Conservation (phyloP, 1,140 invertebrate genomes). For the Brachionus koreanus region DNA sequence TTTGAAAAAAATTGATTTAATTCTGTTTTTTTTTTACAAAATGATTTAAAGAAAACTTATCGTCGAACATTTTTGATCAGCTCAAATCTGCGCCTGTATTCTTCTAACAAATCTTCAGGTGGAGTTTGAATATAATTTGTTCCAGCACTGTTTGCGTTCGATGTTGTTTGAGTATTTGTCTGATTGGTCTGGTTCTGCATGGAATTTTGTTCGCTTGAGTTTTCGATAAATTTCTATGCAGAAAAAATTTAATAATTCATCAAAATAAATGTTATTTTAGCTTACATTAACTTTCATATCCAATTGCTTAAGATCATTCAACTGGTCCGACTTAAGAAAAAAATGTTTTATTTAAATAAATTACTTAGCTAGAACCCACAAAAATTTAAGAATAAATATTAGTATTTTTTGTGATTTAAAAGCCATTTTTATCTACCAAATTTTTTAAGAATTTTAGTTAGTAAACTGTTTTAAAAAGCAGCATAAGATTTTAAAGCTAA, state of each 20-base stretch:
- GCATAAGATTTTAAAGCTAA: not conserved
- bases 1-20: not conserved
- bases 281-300: slow-evolving; percentile 35
- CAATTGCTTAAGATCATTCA: slow-evolving; percentile 31
- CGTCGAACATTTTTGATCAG: slow-evolving; percentile 34
- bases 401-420: not conserved
- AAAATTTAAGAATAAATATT: not conserved
- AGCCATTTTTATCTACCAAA: not conserved
- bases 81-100: slow-evolving; percentile 25
- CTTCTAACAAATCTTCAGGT: slow-evolving; percentile 36
- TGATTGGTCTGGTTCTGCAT: not conserved
- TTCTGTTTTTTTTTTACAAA: not conserved
- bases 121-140: slow-evolving; percentile 2
- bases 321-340: slow-evolving; percentile 40
- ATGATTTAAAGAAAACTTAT: not conserved
- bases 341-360: not conserved
- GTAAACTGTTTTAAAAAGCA: not conserved
- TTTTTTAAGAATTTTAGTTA: not conserved
- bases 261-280: not conserved
- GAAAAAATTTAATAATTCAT: not conserved
- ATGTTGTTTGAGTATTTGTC: not conserved
- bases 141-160: not conserved
- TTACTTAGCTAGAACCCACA: not conserved
- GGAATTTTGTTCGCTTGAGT: not conserved
- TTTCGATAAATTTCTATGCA: slow-evolving; percentile 26